These are phyloP conservation scores for Motacilla alba DNA, from an alignment of 2,113 vertebrate species.

Conservation along the genomic window DNA sequence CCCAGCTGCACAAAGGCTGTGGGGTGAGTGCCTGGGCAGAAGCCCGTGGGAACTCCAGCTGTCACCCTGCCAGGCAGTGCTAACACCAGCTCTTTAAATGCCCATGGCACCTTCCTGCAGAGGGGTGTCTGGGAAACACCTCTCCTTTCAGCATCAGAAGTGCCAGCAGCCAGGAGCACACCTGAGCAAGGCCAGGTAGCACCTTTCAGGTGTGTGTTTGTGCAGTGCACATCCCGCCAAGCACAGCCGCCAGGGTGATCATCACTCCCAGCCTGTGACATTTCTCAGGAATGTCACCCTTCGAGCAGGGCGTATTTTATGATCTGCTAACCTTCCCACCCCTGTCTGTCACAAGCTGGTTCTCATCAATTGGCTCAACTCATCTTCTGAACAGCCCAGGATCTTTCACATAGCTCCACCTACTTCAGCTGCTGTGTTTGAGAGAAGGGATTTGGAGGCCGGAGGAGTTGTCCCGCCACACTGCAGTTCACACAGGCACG, in stretches of 20 bases:
- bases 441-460: neutral
- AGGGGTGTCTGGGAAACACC: neutral
- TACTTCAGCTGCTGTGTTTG: neutral
- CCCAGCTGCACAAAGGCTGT: neutral
- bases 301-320: neutral
- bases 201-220: neutral
- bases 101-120: neutral
- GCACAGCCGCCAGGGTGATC: neutral
- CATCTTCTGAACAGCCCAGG: neutral
- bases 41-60: accelerated
- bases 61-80: neutral
- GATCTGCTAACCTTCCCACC: neutral
- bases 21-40: neutral
- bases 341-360: neutral
- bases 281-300: neutral
- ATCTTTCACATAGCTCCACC: conserved; percentile 11
- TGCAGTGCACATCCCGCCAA: neutral
- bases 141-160: neutral
- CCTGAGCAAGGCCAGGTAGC: neutral
- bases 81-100: neutral
- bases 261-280: neutral
- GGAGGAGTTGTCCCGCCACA: neutral
- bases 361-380: neutral
- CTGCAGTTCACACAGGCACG: neutral
- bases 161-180: neutral